phyloP scores from a whole-genome alignment of 2,888 invertebrate genomes.

The Sturmia bella region DNA sequence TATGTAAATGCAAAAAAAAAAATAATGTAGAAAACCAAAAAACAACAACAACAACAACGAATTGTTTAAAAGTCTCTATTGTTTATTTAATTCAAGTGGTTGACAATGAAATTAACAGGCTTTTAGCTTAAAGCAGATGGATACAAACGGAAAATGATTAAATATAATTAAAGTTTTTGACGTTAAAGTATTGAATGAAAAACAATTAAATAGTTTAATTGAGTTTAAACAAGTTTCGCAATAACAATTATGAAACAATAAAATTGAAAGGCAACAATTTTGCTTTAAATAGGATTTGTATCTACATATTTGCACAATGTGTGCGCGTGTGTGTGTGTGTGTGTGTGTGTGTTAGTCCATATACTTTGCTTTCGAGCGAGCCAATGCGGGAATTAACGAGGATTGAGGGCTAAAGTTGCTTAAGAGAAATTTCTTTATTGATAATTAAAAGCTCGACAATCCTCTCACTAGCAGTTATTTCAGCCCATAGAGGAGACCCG shows the following conservation, averaged over 20 bases:
- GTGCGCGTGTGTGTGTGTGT: neutral
- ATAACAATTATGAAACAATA: slow-evolving; percentile 47
- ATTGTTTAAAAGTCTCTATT: slow-evolving; percentile 31
- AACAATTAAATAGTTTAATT: slow-evolving; percentile 54
- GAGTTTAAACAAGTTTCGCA: slow-evolving; percentile 55
- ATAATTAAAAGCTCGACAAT: too few relatives aligned
- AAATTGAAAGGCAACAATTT: slow-evolving; percentile 48
- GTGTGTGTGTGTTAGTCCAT: neutral
- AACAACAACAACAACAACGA: neutral
- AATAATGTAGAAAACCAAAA: neutral
- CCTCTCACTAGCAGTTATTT: too few relatives aligned
- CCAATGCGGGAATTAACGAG: neutral
- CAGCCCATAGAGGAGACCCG: too few relatives aligned
- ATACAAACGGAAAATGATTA: slow-evolving; percentile 14
- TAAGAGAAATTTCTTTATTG: too few relatives aligned
- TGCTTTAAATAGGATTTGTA: slow-evolving; percentile 19
- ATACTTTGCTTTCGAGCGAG: too few relatives aligned
- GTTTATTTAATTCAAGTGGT: slow-evolving; percentile 29
- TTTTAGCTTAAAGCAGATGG: slow-evolving; percentile 11
- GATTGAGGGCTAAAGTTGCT: neutral
- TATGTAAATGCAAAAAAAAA: too few relatives aligned
- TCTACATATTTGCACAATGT: slow-evolving; percentile 16
- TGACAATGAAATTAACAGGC: slow-evolving; percentile 52
- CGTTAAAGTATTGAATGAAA: neutral
- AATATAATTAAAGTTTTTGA: slow-evolving; percentile 20